phyloP scores from a whole-genome alignment of 64 coral and sea anemone genomes.

The Dendrophyllia cribrosa region DNA sequence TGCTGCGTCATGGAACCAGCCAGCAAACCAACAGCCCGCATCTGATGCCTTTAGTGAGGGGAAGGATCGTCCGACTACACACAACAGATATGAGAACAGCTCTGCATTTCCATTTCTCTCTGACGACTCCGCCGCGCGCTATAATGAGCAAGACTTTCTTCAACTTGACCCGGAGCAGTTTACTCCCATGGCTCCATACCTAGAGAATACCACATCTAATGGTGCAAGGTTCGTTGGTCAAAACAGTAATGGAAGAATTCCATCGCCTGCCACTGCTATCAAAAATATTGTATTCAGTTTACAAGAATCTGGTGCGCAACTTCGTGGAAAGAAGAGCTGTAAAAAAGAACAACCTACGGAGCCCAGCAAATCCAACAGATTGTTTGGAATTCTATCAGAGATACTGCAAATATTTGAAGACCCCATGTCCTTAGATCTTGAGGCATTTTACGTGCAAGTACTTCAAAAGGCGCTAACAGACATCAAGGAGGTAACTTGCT shows the following conservation, averaged over 20 bases:
- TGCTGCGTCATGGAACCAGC: no score
- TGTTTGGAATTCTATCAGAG: conserved; percentile 12
- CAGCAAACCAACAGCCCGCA: no score
- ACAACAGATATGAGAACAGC: no score
- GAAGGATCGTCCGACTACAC: no score
- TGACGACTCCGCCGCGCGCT: no score
- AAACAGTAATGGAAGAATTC: no score
- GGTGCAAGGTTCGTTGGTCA: background rate
- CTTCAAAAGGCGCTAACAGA: conserved; percentile 5
- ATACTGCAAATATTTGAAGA: conserved; percentile 17
- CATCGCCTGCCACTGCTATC: background rate
- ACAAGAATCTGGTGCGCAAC: no score
- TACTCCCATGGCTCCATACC: background rate
- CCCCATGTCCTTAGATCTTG: background rate
- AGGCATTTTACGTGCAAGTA: background rate
- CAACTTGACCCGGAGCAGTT: background rate
- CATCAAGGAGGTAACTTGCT: background rate
- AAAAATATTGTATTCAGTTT: background rate
- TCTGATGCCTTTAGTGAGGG: no score
- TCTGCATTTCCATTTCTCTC: no score
- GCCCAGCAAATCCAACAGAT: background rate
- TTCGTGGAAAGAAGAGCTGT: background rate
- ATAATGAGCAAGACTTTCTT: background rate
- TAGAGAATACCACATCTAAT: background rate
- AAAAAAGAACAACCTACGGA: background rate